phyloP scores from a whole-genome alignment of 2,888 invertebrate genomes.

The Cinara cedri region DNA sequence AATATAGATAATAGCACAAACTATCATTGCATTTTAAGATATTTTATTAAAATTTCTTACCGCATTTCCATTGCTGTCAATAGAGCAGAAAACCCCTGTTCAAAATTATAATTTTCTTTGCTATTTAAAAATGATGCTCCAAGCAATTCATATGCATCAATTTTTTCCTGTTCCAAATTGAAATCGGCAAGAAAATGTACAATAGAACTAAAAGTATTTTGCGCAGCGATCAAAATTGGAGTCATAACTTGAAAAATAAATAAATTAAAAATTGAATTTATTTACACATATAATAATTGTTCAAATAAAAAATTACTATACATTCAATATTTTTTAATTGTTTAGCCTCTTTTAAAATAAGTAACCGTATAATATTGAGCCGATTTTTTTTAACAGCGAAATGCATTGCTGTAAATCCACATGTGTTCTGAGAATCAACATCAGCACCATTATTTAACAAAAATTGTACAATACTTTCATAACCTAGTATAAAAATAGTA shows the following conservation, averaged over 20 bases:
- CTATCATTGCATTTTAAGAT: background rate
- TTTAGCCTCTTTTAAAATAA: constrained; percentile 76
- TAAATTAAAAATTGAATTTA: background rate
- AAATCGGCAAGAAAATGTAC: constrained; percentile 75
- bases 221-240: constrained; percentile 85
- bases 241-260: constrained; percentile 71
- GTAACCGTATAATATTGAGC: constrained; percentile 74
- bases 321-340: constrained; percentile 79
- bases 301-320: constrained; percentile 58
- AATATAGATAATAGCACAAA: background rate
- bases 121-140: constrained; percentile 94
- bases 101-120: constrained; percentile 83
- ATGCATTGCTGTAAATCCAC: constrained; percentile 89
- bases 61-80: constrained; percentile 80
- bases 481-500: constrained; percentile 59
- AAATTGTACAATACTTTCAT: constrained; percentile 69
- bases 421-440: constrained; percentile 82
- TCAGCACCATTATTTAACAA: constrained; percentile 78
- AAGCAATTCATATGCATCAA: constrained; percentile 84
- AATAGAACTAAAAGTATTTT: constrained; percentile 78
- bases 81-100: constrained; percentile 79
- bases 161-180: constrained; percentile 71
- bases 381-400: constrained; percentile 90
- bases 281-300: background rate
- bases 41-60: constrained; percentile 63